Evolutionary conservation across 2,888 invertebrate species (phyloP).

Genomic region (Pammene fasciana): DNA sequence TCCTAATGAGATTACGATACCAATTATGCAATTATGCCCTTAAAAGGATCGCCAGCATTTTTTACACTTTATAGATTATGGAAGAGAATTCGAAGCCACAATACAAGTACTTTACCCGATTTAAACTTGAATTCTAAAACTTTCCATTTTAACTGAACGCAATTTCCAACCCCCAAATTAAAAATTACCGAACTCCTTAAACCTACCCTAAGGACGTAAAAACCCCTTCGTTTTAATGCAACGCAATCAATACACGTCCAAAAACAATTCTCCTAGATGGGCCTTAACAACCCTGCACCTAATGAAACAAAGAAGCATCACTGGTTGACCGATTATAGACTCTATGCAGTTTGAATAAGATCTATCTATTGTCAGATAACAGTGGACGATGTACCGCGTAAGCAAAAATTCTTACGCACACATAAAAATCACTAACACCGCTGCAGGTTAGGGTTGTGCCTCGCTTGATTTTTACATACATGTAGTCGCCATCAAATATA

Average conservation of each 20-base stretch:
- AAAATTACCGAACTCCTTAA: slow-evolving; percentile 27
- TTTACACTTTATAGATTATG: too few species aligned
- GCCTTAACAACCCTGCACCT: slow-evolving; percentile 53
- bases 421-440: slow-evolving; percentile 44
- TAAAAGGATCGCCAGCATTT: too few species aligned
- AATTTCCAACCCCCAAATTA: slow-evolving; percentile 20
- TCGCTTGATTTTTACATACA: neutral
- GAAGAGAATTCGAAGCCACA: neutral
- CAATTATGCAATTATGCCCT: too few species aligned
- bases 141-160: neutral
- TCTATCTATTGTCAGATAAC: neutral
- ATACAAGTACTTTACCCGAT: neutral
- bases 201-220: slow-evolving; percentile 16
- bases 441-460: slow-evolving; percentile 37
- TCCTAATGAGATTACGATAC: too few species aligned
- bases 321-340: neutral
- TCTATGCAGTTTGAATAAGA: neutral
- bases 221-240: slow-evolving; percentile 23
- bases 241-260: slow-evolving; percentile 59
- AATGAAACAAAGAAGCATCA: slow-evolving; percentile 63
- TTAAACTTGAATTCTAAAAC: neutral
- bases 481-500: too few species aligned
- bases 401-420: slow-evolving; percentile 64
- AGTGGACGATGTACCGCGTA: slow-evolving; percentile 58
- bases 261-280: slow-evolving; percentile 62